These are phyloP conservation scores for Strongylocentrotus purpuratus DNA, from an alignment of 35 echinoderm and acorn worm species.

Conservation along the genomic window DNA sequence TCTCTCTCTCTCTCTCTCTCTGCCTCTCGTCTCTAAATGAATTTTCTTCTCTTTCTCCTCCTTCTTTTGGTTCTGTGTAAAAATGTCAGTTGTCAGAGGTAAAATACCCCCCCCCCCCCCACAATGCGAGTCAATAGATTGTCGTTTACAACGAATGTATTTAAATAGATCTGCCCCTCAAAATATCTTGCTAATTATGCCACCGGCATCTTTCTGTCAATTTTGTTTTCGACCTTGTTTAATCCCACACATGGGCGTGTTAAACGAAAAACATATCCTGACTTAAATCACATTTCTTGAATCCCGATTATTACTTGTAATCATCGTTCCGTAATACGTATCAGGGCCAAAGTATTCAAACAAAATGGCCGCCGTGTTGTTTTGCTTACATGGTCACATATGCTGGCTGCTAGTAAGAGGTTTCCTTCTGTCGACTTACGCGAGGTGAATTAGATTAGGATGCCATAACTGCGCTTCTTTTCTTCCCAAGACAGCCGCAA, in stretches of 20 bases:
- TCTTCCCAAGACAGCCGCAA: background rate
- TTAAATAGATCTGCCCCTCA: background rate
- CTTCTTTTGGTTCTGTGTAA: too few species aligned
- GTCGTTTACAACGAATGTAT: background rate
- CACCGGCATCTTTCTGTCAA: background rate
- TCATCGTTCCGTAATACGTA: background rate
- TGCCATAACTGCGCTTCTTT: slow-evolving; percentile 9
- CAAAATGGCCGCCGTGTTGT: slow-evolving; percentile 12
- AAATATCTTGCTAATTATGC: background rate
- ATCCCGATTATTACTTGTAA: background rate
- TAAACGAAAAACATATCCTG: background rate
- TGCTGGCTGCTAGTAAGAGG: background rate
- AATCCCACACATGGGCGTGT: background rate
- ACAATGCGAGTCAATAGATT: background rate
- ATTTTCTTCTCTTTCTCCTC: too few species aligned
- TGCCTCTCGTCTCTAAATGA: too few species aligned
- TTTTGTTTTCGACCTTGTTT: background rate
- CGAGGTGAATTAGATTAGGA: slow-evolving; percentile 42
- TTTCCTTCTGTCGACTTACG: slow-evolving; percentile 5
- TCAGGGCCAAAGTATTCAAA: background rate
- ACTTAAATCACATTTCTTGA: background rate
- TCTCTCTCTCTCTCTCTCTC: too few species aligned
- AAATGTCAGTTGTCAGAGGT: too few species aligned
- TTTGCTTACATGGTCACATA: background rate
- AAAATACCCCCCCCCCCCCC: too few species aligned